These are phyloP conservation scores for Pygoscelis antarcticus DNA, from an alignment of 2,113 vertebrate genomes.

Conservation along the genomic window DNA sequence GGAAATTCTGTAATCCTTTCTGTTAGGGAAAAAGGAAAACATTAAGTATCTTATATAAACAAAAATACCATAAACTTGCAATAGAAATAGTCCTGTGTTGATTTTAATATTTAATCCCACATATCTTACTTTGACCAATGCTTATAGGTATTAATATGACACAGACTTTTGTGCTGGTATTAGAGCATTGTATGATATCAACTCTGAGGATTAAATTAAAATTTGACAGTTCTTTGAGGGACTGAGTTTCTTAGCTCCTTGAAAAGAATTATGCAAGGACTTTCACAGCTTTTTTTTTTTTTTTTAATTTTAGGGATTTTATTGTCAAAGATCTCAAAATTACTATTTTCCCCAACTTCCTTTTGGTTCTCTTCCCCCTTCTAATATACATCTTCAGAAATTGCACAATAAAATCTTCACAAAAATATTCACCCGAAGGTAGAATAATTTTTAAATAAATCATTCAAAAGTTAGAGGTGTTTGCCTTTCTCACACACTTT, in stretches of 20 bases:
- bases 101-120: neutral
- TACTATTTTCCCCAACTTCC: fast-evolving
- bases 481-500: neutral
- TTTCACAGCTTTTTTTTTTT: neutral
- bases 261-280: neutral
- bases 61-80: neutral
- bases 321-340: neutral
- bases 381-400: neutral
- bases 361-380: neutral
- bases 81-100: neutral
- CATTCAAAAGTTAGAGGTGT: slow-evolving; percentile 1
- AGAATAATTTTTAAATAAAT: neutral
- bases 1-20: neutral
- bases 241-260: neutral
- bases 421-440: neutral
- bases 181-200: neutral
- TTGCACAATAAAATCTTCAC: neutral
- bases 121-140: neutral
- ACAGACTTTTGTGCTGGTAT: neutral
- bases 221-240: neutral
- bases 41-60: neutral
- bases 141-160: neutral
- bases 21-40: neutral
- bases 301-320: neutral
- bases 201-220: neutral